These are phyloP conservation scores for Phengaris alcon DNA, from an alignment of 2,888 invertebrate species.

Conservation along the genomic window DNA sequence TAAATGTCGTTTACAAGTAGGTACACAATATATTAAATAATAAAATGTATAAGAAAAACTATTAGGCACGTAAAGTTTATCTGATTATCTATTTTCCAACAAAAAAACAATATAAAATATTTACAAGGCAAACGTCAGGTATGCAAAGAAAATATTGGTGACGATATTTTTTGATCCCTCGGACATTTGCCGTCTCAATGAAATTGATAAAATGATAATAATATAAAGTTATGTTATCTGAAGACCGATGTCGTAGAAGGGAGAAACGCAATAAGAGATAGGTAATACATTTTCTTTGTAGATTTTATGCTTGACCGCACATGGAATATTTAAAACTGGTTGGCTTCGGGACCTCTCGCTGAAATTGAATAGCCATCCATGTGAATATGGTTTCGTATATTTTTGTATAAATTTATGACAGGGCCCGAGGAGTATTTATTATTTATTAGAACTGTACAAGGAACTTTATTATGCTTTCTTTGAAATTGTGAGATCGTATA, in stretches of 20 bases:
- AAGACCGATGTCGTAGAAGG: slow-evolving; percentile 55
- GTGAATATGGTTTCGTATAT: slow-evolving; percentile 59
- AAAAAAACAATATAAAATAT: not conserved
- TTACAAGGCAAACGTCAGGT: not conserved
- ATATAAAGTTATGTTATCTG: slow-evolving; percentile 34
- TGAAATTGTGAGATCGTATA: slow-evolving; percentile 30
- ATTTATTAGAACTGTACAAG: slow-evolving; percentile 32
- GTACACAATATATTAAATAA: too few relatives aligned
- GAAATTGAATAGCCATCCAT: slow-evolving; percentile 66
- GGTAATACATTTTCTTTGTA: slow-evolving; percentile 77
- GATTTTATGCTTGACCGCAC: slow-evolving; percentile 75
- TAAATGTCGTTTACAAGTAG: not conserved
- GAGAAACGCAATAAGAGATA: slow-evolving; percentile 72
- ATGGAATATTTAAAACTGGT: slow-evolving; percentile 75
- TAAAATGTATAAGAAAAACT: too few relatives aligned
- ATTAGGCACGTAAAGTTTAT: too few relatives aligned
- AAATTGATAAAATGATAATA: slow-evolving; percentile 33
- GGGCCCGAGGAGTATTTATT: slow-evolving; percentile 37
- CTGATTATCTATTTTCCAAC: too few relatives aligned
- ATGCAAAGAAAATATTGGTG: slow-evolving; percentile 6
- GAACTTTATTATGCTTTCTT: slow-evolving; percentile 30
- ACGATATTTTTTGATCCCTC: slow-evolving; percentile 34
- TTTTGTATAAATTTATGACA: slow-evolving; percentile 47
- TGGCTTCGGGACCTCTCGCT: slow-evolving; percentile 55
- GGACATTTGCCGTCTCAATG: slow-evolving; percentile 35